A percentile compares a stretch with the other conserved stretches of the same genome.
Conservation (phyloP, 2,888 invertebrate genomes). For the Branchellion lobata region DNA sequence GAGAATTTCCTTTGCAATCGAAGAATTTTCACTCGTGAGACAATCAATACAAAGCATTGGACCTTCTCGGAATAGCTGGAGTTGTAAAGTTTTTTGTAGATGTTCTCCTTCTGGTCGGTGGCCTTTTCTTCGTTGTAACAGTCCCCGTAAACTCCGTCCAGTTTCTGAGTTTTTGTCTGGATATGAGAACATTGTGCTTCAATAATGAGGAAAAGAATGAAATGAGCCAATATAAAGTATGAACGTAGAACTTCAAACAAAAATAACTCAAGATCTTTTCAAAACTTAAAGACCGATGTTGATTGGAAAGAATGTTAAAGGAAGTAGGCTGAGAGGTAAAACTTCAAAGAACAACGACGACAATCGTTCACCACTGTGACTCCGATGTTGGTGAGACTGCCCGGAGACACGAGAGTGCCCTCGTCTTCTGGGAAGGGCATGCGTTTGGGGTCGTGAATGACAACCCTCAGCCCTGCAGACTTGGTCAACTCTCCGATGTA, state of each 20-base stretch:
- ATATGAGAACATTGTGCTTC: too few species aligned
- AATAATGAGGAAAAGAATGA: too few species aligned
- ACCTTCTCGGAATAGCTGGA: slow-evolving; percentile 26
- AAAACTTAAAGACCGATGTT: too few species aligned
- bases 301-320: too few species aligned
- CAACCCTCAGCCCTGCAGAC: slow-evolving; percentile 49
- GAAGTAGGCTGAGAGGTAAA: too few species aligned
- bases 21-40: too few species aligned
- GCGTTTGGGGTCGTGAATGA: slow-evolving; percentile 48
- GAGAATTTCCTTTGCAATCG: neutral
- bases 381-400: slow-evolving; percentile 38
- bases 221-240: too few species aligned
- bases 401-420: slow-evolving; percentile 42
- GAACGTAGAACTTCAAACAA: too few species aligned
- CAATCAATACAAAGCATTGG: too few species aligned
- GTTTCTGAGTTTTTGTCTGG: neutral
- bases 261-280: too few species aligned
- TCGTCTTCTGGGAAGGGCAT: slow-evolving; percentile 52
- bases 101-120: neutral
- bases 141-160: slow-evolving; percentile 30
- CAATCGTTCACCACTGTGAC: slow-evolving; percentile 24
- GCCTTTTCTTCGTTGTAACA: neutral
- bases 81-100: slow-evolving; percentile 35
- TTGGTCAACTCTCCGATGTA: slow-evolving; percentile 48
- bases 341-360: too few species aligned